Percentiles rank a stretch among this genome's conserved stretches.
These are phyloP conservation scores for Hecatera dysodea DNA, from an alignment of 2,888 invertebrate species.

Conservation along the genomic window DNA sequence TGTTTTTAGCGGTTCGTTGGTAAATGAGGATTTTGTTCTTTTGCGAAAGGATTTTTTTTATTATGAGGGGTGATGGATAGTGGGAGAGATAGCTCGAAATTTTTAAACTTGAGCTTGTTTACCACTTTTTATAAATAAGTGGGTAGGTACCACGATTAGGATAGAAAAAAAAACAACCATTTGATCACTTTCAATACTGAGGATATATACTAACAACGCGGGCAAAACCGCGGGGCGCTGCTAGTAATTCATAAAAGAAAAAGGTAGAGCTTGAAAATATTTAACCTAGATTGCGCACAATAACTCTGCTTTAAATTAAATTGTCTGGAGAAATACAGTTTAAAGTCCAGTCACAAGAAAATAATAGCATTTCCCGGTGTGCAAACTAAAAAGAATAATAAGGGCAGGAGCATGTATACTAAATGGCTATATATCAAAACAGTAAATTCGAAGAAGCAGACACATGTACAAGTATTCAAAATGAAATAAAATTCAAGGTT, in stretches of 20 bases:
- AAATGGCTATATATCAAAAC: slow-evolving; percentile 11
- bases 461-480: slow-evolving; percentile 16
- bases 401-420: background rate
- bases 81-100: background rate
- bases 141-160: no score
- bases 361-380: background rate
- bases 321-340: background rate
- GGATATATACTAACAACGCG: no score
- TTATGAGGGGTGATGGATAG: background rate
- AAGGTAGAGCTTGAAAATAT: no score
- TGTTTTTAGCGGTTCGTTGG: background rate
- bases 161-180: no score
- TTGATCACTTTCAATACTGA: no score
- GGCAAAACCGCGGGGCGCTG: no score
- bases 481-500: slow-evolving; percentile 46
- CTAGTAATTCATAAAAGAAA: no score
- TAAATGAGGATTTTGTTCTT: background rate
- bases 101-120: background rate
- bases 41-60: background rate
- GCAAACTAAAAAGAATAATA: background rate
- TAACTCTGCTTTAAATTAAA: no score
- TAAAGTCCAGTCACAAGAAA: background rate
- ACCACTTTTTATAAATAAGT: background rate
- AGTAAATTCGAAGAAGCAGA: slow-evolving; percentile 5
- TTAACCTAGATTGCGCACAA: no score